Percentiles rank a stretch among this genome's conserved stretches.
These are phyloP conservation scores for Meleagris gallopavo DNA, from an alignment of 2,113 vertebrate genomes.

Conservation along the genomic window DNA sequence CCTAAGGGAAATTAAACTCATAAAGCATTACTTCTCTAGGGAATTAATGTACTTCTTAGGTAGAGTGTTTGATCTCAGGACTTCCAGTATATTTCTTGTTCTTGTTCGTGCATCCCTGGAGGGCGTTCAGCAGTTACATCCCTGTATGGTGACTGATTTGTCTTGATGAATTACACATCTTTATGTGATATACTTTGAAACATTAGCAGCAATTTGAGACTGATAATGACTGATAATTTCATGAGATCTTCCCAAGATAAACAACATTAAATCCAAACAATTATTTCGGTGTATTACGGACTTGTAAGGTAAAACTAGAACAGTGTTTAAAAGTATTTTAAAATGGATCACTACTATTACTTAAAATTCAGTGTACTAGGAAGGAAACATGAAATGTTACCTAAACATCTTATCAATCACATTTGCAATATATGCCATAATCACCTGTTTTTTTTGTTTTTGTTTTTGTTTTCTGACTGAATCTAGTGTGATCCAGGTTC, in stretches of 20 bases:
- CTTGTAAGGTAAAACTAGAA: background rate
- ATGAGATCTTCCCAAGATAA: background rate
- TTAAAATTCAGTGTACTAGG: background rate
- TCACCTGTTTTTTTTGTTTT: background rate
- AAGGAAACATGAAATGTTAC: background rate
- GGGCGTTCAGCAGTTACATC: background rate
- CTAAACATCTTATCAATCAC: background rate
- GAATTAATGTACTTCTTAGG: constrained; percentile 38
- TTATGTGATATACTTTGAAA: background rate
- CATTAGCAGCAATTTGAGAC: background rate
- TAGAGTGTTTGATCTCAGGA: constrained; percentile 48
- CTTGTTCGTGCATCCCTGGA: background rate
- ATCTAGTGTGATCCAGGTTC: background rate
- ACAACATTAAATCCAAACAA: background rate
- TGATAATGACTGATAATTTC: background rate
- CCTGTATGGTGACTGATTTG: background rate
- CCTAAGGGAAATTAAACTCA: constrained; percentile 36
- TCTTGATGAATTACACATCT: background rate
- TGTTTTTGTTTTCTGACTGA: background rate
- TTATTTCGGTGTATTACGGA: background rate
- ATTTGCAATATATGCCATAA: background rate
- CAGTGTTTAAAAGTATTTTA: background rate
- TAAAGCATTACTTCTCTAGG: background rate
- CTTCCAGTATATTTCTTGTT: constrained; percentile 13
- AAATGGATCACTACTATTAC: background rate